These are phyloP conservation scores for Megalopta genalis DNA, from an alignment of 1,140 invertebrate genomes.

Conservation along the genomic window DNA sequence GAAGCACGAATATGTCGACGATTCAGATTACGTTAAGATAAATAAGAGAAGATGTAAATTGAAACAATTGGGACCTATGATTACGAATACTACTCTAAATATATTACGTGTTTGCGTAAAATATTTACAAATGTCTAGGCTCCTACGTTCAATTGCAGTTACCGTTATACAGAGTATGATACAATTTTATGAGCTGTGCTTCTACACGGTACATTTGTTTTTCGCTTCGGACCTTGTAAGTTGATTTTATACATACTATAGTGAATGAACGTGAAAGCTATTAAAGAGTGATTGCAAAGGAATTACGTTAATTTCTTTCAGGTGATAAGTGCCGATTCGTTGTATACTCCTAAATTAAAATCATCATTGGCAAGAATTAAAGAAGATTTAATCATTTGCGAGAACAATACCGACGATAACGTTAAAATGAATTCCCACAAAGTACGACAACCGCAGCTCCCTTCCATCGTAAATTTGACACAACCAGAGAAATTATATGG, in stretches of 20 bases:
- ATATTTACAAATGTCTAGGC: conserved; percentile 95
- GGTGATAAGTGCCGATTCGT: conserved; percentile 80
- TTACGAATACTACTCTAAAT: conserved; percentile 96
- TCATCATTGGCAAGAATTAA: conserved; percentile 88
- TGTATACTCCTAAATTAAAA: conserved; percentile 86
- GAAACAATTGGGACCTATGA: conserved; percentile 81
- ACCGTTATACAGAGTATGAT: conserved; percentile 95
- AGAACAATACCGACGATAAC: conserved; percentile 68
- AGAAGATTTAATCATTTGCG: conserved; percentile 83
- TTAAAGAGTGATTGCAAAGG: too few relatives aligned
- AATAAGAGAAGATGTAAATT: conserved; percentile 77
- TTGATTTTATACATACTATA: conserved; percentile 19
- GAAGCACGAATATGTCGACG: conserved; percentile 85
- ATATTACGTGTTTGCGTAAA: conserved; percentile 95
- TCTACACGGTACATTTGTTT: conserved; percentile 94
- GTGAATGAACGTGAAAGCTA: neutral
- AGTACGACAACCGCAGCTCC: conserved; percentile 84
- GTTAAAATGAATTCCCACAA: conserved; percentile 71
- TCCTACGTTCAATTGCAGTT: conserved; percentile 94
- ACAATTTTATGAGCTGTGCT: conserved; percentile 97
- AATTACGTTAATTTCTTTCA: conserved; percentile 39
- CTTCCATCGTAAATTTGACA: conserved; percentile 86
- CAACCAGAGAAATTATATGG: conserved; percentile 89
- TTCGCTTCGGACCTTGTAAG: conserved; percentile 89
- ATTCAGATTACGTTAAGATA: conserved; percentile 73